Evolutionary conservation across 35 echinoderm and acorn worm genomes (phyloP).

Genomic region (Diadema setosum): DNA sequence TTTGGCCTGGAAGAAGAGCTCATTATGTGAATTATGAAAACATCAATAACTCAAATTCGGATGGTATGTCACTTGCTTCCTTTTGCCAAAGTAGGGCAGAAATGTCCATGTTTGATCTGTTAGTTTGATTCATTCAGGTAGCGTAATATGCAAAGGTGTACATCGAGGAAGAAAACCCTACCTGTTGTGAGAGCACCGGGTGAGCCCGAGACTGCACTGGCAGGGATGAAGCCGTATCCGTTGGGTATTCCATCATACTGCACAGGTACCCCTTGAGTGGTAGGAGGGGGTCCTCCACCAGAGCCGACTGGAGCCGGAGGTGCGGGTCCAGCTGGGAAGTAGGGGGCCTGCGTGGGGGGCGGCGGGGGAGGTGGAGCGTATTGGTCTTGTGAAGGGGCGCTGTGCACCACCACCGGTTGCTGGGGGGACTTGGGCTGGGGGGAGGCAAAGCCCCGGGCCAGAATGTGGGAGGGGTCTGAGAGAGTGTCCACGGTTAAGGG

Average conservation of each 20-base stretch:
- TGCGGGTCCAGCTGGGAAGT: background rate
- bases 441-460: background rate
- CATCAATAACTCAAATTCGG: too few relatives aligned
- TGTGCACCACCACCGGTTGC: background rate
- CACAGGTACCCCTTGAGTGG: background rate
- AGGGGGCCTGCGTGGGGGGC: background rate
- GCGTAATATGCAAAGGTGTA: background rate
- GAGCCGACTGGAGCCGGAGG: background rate
- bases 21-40: too few relatives aligned
- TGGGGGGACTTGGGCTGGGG: background rate
- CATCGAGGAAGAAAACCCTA: background rate
- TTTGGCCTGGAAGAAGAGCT: too few relatives aligned
- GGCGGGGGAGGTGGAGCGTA: background rate
- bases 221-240: background rate
- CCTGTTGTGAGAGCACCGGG: background rate
- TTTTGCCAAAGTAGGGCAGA: too few relatives aligned
- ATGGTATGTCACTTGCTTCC: too few relatives aligned
- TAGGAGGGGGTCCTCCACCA: background rate
- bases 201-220: slow-evolving; percentile 2
- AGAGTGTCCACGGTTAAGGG: background rate
- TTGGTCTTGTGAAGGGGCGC: background rate
- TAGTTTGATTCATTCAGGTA: background rate
- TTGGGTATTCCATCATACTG: background rate
- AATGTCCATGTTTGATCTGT: too few relatives aligned
- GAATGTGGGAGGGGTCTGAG: background rate